Evolutionary conservation across 2,113 vertebrate species (phyloP).

Genomic region (Daphoenositta chrysoptera): DNA sequence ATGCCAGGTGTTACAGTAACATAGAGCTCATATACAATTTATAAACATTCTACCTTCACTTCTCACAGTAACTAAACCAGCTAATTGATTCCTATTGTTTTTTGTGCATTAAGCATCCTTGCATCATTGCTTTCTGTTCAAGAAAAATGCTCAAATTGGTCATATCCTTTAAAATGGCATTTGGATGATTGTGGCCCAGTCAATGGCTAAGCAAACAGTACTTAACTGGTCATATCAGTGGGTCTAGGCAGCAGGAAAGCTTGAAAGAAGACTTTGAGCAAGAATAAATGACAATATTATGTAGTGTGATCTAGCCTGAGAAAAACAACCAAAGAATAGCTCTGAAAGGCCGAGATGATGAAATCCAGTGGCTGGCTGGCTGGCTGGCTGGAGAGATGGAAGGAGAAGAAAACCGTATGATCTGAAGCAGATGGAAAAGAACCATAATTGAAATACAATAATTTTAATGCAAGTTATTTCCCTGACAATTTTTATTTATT

Average conservation of each 20-base stretch:
- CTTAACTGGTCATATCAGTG: not conserved
- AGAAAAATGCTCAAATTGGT: not conserved
- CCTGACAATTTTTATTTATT: not conserved
- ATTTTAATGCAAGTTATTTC: not conserved
- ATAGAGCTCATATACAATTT: not conserved
- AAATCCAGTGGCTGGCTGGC: not conserved
- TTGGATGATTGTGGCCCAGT: not conserved
- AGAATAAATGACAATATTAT: not conserved
- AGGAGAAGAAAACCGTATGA: not conserved
- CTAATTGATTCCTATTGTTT: not conserved
- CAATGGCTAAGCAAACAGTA: not conserved
- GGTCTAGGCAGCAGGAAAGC: not conserved
- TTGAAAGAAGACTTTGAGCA: not conserved
- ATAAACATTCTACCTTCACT: not conserved
- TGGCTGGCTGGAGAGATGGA: not conserved
- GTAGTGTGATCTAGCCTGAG: not conserved
- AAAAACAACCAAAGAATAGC: not conserved
- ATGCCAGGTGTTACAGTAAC: not conserved
- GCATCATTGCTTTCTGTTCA: not conserved
- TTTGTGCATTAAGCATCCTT: not conserved
- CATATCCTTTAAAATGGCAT: not conserved
- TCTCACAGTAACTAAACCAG: not conserved
- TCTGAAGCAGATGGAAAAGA: not conserved
- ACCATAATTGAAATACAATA: not conserved
- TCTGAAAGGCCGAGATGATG: not conserved